These are phyloP conservation scores for Salvator merianae DNA, from an alignment of 2,113 vertebrate species.

Conservation along the genomic window DNA sequence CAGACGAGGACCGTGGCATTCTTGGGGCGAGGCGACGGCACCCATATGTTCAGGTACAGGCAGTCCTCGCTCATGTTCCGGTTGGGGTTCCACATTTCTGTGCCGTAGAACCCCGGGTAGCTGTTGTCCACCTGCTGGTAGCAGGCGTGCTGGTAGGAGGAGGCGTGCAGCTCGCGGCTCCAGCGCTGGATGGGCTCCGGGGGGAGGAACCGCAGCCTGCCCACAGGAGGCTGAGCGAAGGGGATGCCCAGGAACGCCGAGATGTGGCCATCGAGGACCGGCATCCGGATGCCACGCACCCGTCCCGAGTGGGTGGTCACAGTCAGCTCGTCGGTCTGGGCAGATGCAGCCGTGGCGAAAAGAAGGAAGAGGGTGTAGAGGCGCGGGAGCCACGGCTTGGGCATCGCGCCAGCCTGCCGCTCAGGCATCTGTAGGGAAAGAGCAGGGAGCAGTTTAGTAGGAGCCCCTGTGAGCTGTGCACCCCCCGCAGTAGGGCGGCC, in stretches of 20 bases:
- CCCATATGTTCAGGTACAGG: constrained; percentile 91
- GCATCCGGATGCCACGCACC: constrained; percentile 77
- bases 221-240: constrained; percentile 85
- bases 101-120: constrained; percentile 86
- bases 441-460: background rate
- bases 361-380: constrained; percentile 30
- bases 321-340: constrained; percentile 61
- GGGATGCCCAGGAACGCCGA: constrained; percentile 88
- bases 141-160: constrained; percentile 81
- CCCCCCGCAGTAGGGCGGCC: background rate
- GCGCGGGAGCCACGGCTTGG: background rate
- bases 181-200: constrained; percentile 81
- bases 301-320: constrained; percentile 76
- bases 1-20: constrained; percentile 87
- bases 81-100: constrained; percentile 96
- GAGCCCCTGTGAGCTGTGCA: background rate
- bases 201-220: constrained; percentile 81
- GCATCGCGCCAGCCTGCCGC: background rate
- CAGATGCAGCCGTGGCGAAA: background rate
- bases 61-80: constrained; percentile 90
- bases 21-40: constrained; percentile 76
- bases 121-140: constrained; percentile 85
- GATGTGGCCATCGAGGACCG: constrained; percentile 73
- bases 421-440: background rate
- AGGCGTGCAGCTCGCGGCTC: constrained; percentile 77